Evolutionary conservation across 2,113 vertebrate genomes (phyloP).

Genomic region (Bujurquina vittata): DNA sequence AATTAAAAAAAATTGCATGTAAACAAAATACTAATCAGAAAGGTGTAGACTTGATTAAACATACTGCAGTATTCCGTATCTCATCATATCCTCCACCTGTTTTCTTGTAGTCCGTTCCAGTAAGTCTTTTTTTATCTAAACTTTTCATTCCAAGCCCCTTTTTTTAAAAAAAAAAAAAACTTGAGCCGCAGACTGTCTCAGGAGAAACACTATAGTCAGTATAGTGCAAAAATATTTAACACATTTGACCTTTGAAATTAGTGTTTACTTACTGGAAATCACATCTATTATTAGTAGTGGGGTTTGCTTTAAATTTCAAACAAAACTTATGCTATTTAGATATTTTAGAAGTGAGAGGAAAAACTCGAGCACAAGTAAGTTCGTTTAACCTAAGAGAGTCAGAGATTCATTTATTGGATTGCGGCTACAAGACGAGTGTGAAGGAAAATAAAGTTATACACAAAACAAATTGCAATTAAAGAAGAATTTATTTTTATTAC

Average conservation of each 20-base stretch:
- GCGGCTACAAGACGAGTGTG: background rate
- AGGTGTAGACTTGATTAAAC: background rate
- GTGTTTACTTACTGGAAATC: background rate
- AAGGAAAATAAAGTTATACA: background rate
- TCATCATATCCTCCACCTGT: background rate
- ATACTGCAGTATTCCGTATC: background rate
- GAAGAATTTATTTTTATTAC: background rate
- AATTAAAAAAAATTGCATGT: rapidly evolving
- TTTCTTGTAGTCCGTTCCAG: background rate
- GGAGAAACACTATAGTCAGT: background rate
- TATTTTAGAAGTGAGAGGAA: background rate
- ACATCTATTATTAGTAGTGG: background rate
- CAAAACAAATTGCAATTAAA: background rate
- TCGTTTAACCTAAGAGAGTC: background rate
- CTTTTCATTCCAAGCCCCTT: too few relatives aligned
- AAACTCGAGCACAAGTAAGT: background rate
- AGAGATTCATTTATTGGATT: background rate
- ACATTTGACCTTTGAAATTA: background rate
- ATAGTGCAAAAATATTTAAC: background rate
- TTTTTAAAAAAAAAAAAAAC: too few relatives aligned
- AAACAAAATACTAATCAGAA: background rate
- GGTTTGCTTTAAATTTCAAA: background rate
- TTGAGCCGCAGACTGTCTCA: background rate
- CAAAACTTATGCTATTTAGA: background rate
- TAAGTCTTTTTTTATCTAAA: too few relatives aligned